A percentile compares a stretch with the other conserved stretches of the same genome.
These are phyloP conservation scores for Andrena cerasifolii DNA, from an alignment of 1,140 invertebrate genomes.

Conservation along the genomic window DNA sequence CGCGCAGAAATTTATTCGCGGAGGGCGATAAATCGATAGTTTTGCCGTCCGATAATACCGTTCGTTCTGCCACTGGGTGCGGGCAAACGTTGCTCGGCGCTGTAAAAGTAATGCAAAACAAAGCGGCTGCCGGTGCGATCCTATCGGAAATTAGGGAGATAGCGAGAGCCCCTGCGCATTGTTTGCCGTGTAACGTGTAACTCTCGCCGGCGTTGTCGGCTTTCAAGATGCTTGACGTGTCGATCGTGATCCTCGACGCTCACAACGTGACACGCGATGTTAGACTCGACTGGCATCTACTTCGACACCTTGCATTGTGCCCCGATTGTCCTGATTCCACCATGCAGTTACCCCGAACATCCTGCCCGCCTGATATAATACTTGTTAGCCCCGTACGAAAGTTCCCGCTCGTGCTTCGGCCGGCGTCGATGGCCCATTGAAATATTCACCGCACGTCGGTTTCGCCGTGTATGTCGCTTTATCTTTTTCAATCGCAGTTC, in stretches of 20 bases:
- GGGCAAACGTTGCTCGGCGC: not conserved
- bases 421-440: not conserved
- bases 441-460: not conserved
- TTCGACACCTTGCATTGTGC: slow-evolving; percentile 36
- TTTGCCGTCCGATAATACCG: not conserved
- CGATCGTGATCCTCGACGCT: slow-evolving; percentile 42
- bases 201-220: slow-evolving; percentile 18
- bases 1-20: not conserved
- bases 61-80: not conserved
- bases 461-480: too few relatives aligned
- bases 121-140: not conserved
- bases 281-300: slow-evolving; percentile 42
- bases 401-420: too few relatives aligned
- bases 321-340: slow-evolving; percentile 25
- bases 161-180: not conserved
- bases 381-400: not conserved
- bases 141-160: not conserved
- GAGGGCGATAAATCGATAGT: slow-evolving; percentile 17
- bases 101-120: not conserved
- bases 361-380: not conserved
- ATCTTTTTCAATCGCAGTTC: not conserved
- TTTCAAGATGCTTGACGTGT: slow-evolving; percentile 42
- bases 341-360: not conserved
- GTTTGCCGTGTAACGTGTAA: not conserved
- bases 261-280: slow-evolving; percentile 43